phyloP scores from a whole-genome alignment of 2,113 vertebrate species.

The Syngnathus floridae region DNA sequence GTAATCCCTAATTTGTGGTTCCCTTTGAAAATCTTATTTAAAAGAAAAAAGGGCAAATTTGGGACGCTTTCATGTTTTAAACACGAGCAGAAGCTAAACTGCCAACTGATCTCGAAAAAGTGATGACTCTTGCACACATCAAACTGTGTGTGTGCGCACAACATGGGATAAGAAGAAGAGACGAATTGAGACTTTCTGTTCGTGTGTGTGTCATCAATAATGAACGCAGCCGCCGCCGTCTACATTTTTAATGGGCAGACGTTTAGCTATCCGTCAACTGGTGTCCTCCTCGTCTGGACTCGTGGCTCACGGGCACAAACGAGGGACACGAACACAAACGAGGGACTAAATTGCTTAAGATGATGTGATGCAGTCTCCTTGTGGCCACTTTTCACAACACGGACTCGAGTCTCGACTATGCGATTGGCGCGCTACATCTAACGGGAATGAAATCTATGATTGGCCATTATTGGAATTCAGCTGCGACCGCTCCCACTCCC shows the following conservation, averaged over 20 bases:
- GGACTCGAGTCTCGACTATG: too few species aligned
- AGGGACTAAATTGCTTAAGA: too few species aligned
- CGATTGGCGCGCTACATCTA: too few species aligned
- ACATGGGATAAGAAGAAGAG: neutral
- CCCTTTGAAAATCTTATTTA: too few species aligned
- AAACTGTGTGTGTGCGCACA: neutral
- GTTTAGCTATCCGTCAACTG: slow-evolving; percentile 25
- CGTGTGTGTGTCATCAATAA: slow-evolving; percentile 32
- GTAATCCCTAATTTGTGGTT: too few species aligned
- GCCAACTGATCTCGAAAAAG: neutral
- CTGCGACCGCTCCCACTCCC: too few species aligned
- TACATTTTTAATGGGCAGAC: slow-evolving; percentile 36
- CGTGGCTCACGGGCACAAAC: neutral
- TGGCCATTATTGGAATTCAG: too few species aligned
- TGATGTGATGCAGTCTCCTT: too few species aligned
- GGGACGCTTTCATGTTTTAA: neutral
- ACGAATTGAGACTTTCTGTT: neutral
- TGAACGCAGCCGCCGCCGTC: slow-evolving; percentile 18
- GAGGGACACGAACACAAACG: neutral
- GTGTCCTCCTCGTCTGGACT: neutral
- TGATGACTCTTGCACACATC: neutral
- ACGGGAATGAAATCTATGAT: too few species aligned
- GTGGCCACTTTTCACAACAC: too few species aligned
- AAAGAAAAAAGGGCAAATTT: neutral
- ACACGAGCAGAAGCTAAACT: neutral